Base-by-base conservation (phyloP, 1,140 invertebrate species). In the Neocloeon triangulifer region DNA sequence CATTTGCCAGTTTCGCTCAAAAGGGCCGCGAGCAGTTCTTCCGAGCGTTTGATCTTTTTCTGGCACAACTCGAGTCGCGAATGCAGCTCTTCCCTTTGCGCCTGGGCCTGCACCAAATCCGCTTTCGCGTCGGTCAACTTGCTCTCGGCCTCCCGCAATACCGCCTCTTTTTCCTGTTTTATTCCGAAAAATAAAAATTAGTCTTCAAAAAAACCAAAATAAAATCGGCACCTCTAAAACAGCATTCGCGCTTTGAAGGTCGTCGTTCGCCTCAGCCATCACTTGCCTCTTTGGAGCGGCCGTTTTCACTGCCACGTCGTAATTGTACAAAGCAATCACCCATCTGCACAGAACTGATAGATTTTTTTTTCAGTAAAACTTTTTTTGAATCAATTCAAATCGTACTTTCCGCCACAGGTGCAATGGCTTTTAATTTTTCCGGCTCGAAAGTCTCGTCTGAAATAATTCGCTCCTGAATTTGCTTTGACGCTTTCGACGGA, bases 301-400 rank as follows among this genome's bases (percentile, higher is more conserved):
- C 14, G 89, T 69, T 51, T 79, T 79, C 1, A 80, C 81, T 1
- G 94, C 85, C 42, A 76, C 70, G 49, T 94, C 86, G 46, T 94
- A 95, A 39, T 91, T 85, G 8, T 82, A 79, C 50, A 95, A 79
- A 0, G 79, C 80, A 37, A 79, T 70, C 2, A 92, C 75, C 89
- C 89, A 95, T 42, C 76, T 78, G 40, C 82, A 88, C 20, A 95
- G 55, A 40, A 75, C 61, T 62, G 33, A n/a, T n/a, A 33, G 43
- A 39, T n/a, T n/a, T n/a, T n/a, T n/a, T n/a, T n/a, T 23, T 23
- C 12, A 23, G 12, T 12, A 8, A 23, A 23, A 23, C 12, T 23
- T 8, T 23, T 23, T 23, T 8, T 23, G 8, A 23, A 23, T 23
- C 22, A 23, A 8, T 23, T 28, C 7, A 33, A 6, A 8, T 33